Evolutionary conservation across 2,888 invertebrate species (phyloP).

Genomic region (Hedychridium roseum): DNA sequence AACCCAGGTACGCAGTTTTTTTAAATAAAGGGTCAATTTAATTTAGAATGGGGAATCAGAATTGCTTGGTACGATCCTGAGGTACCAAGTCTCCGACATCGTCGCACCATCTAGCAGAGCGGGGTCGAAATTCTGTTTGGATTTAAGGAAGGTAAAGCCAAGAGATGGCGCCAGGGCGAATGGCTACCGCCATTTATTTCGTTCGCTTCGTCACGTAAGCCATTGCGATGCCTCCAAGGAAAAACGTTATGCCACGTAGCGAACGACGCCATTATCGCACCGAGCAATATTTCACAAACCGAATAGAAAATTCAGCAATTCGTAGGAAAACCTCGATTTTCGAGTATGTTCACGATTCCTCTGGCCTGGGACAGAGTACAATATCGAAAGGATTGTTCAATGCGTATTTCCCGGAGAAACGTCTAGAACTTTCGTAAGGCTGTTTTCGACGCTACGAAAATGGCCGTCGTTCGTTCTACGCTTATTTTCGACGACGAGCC

Average conservation of each 20-base stretch:
- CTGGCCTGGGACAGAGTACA: neutral
- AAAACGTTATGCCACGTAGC: constrained; percentile 39
- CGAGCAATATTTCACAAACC: constrained; percentile 11
- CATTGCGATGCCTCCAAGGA: constrained; percentile 14
- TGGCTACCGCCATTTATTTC: constrained; percentile 36
- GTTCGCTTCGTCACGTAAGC: constrained; percentile 32
- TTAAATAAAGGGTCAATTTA: neutral
- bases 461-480: constrained; percentile 2
- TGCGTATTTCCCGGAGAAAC: constrained; percentile 2
- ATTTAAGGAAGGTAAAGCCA: no score
- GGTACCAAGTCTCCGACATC: constrained; percentile 9
- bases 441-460: constrained; percentile 4
- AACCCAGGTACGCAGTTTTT: no score
- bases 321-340: neutral
- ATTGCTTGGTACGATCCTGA: neutral
- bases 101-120: constrained; percentile 31
- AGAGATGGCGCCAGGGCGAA: constrained; percentile 43
- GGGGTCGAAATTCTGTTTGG: neutral
- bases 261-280: constrained; percentile 56
- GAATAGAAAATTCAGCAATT: no score
- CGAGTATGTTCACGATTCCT: neutral
- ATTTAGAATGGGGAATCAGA: neutral
- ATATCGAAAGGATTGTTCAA: neutral
- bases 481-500: no score
- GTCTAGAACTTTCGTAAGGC: constrained; percentile 8